Conservation (phyloP, 2,113 vertebrate species). For the Felis chaus region DNA sequence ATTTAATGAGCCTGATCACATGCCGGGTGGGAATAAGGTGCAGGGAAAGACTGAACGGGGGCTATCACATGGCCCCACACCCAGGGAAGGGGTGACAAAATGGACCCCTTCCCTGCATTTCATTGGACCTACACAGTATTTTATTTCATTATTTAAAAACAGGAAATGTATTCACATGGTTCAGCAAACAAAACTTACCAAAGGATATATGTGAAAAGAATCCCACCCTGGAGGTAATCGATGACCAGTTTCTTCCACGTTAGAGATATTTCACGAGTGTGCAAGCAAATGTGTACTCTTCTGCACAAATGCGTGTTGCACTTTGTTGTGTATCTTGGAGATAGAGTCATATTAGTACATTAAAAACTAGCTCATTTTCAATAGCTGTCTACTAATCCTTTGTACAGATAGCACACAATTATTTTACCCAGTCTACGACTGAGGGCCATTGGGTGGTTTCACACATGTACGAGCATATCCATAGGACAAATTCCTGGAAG, state of each 20-base stretch:
- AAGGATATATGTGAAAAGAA: not conserved
- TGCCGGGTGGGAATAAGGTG: accelerated
- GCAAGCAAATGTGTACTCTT: not conserved
- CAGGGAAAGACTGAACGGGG: not conserved
- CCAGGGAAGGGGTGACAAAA: not conserved
- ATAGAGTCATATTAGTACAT: not conserved
- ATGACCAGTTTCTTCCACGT: not conserved
- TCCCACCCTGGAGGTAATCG: not conserved
- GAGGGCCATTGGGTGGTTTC: not conserved
- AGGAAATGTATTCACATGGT: not conserved
- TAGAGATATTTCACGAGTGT: not conserved
- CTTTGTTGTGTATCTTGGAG: not conserved
- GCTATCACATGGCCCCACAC: accelerated
- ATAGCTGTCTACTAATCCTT: not conserved
- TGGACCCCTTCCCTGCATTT: not conserved
- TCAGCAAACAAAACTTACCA: not conserved
- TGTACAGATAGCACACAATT: not conserved
- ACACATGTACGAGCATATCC: accelerated
- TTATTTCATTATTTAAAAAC: conserved; percentile 10
- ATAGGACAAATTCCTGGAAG: not conserved
- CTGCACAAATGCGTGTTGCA: not conserved
- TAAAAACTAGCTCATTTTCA: not conserved
- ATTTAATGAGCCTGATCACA: not conserved
- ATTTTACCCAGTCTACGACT: not conserved
- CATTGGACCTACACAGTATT: not conserved